A percentile compares a stretch with the other conserved stretches of the same genome.
phyloP scores from a whole-genome alignment of 2,888 invertebrate species.

The Helleia helle region DNA sequence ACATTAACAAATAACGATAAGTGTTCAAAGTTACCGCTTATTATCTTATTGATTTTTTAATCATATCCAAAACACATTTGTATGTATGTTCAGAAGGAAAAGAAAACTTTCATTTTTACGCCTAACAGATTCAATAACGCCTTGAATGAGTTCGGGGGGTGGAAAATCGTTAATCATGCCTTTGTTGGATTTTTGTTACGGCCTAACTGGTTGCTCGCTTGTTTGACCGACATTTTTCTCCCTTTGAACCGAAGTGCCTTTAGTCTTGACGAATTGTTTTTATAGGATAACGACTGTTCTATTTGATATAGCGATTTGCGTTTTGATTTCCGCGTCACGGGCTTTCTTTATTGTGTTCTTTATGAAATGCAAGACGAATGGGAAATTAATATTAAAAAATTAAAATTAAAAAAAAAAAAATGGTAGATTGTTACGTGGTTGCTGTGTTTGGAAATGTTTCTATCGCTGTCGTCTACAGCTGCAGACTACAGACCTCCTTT shows the following conservation, averaged over 20 bases:
- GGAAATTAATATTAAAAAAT: too few species aligned
- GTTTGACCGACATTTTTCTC: constrained; percentile 69
- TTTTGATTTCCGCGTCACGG: background rate
- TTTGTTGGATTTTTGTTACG: constrained; percentile 73
- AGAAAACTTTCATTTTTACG: constrained; percentile 71
- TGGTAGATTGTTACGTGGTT: too few species aligned
- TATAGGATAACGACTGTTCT: constrained; percentile 27
- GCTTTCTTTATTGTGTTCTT: background rate
- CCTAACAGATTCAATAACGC: constrained; percentile 73
- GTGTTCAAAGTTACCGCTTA: too few species aligned
- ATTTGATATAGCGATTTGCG: constrained; percentile 14
- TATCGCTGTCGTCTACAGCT: too few species aligned
- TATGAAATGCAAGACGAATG: too few species aligned
- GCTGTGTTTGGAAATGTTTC: too few species aligned
- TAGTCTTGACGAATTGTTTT: constrained; percentile 68
- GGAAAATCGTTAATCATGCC: constrained; percentile 73
- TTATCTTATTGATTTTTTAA: too few species aligned
- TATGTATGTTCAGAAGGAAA: constrained; percentile 27
- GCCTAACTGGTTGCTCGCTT: constrained; percentile 72
- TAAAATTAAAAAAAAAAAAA: too few species aligned
- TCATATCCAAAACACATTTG: too few species aligned
- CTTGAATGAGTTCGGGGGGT: constrained; percentile 66
- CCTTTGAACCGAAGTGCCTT: constrained; percentile 59
- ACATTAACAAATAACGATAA: too few species aligned
- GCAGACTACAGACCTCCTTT: too few species aligned